These are phyloP conservation scores for Chirona hameri DNA, from an alignment of 2,888 invertebrate genomes.

Conservation along the genomic window DNA sequence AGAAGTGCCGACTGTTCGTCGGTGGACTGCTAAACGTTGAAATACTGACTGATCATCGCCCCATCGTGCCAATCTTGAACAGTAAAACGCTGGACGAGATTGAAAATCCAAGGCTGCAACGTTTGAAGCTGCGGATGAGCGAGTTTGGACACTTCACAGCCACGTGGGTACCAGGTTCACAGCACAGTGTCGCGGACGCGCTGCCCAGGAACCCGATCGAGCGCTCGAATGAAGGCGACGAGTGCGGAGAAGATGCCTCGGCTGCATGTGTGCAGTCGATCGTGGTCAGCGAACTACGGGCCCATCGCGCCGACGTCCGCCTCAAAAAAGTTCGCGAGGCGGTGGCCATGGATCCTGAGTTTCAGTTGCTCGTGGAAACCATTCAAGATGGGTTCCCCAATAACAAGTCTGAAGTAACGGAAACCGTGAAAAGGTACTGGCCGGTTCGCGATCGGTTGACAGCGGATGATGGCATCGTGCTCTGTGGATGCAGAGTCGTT, in stretches of 20 bases:
- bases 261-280: background rate
- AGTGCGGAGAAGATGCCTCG: background rate
- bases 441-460: background rate
- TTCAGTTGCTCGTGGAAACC: background rate
- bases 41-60: too few species aligned
- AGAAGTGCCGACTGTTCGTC: too few species aligned
- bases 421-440: background rate
- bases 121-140: background rate
- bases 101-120: background rate
- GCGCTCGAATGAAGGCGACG: background rate
- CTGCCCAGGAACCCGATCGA: background rate
- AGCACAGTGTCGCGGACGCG: background rate
- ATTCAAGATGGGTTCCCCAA: background rate
- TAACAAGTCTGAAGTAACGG: background rate
- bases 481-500: background rate
- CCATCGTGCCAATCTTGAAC: background rate
- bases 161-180: background rate
- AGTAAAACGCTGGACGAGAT: background rate
- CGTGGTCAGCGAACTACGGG: too few species aligned
- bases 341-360: background rate
- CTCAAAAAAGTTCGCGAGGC: background rate
- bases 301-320: background rate
- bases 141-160: background rate
- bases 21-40: too few species aligned
- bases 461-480: background rate